These are phyloP conservation scores for Poeciliopsis gracilis DNA, from an alignment of 2,797 vertebrate species.

Conservation along the genomic window DNA sequence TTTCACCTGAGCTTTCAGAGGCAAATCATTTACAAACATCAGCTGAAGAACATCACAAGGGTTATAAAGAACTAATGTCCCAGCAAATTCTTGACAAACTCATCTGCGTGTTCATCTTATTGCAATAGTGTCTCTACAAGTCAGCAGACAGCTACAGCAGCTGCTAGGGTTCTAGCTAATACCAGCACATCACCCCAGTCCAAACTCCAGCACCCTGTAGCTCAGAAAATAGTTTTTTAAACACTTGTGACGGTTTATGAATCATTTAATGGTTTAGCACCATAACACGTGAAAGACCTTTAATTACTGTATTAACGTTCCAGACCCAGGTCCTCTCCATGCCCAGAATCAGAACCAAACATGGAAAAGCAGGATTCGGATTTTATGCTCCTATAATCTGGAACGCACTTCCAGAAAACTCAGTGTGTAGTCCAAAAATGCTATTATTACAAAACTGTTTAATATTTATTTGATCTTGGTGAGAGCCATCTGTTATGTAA, in stretches of 20 bases:
- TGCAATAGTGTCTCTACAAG: neutral
- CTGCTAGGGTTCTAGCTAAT: neutral
- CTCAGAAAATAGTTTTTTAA: neutral
- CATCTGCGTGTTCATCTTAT: neutral
- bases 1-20: neutral
- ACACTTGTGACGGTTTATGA: neutral
- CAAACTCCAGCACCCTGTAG: neutral
- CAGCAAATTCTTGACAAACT: neutral
- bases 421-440: neutral
- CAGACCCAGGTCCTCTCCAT: neutral
- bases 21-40: neutral
- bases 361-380: neutral
- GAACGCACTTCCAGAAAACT: neutral
- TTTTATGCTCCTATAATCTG: neutral
- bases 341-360: neutral
- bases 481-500: slow-evolving; percentile 6
- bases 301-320: too few relatives aligned
- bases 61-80: neutral
- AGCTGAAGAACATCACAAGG: neutral
- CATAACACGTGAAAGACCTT: neutral
- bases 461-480: slow-evolving; percentile 6
- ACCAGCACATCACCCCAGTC: neutral
- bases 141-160: neutral
- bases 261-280: neutral
- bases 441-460: slow-evolving; percentile 14